Evolutionary conservation across 2,797 vertebrate species (phyloP).

Genomic region (Acipenser oxyrinchus): DNA sequence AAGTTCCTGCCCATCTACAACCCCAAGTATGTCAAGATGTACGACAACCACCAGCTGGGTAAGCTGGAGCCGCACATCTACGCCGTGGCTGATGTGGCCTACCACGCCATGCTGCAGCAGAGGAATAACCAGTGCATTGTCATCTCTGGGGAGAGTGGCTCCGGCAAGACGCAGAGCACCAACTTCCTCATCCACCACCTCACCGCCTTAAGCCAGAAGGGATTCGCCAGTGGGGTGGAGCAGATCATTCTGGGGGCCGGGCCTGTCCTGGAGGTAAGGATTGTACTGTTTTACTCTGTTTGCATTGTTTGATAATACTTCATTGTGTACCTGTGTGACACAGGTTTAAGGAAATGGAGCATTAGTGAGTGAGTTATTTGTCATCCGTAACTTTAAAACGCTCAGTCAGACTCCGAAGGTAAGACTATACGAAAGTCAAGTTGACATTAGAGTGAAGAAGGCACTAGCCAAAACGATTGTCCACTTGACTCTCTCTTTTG

Average conservation of each 20-base stretch:
- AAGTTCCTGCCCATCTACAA: constrained; percentile 98
- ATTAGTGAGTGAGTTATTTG: too few relatives aligned
- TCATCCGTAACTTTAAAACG: too few relatives aligned
- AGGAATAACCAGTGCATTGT: constrained; percentile 92
- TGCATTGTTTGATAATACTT: too few relatives aligned
- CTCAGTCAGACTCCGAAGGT: too few relatives aligned
- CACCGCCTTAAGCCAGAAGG: constrained; percentile 96
- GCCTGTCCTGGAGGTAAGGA: constrained; percentile 90
- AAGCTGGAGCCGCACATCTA: constrained; percentile 93
- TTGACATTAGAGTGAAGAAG: constrained; percentile 7
- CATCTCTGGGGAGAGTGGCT: constrained; percentile 95
- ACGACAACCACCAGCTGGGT: constrained; percentile 90
- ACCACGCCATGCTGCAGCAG: constrained; percentile 91
- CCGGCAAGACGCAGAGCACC: constrained; percentile 96
- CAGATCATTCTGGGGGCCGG: constrained; percentile 97
- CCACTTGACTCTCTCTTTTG: too few relatives aligned
- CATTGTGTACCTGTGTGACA: too few relatives aligned
- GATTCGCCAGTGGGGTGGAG: constrained; percentile 95
- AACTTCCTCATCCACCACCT: constrained; percentile 98
- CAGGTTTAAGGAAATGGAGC: too few relatives aligned
- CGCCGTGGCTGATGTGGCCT: constrained; percentile 91
- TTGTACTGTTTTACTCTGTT: constrained; percentile 1
- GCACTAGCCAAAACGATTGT: not conserved
- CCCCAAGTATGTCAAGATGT: constrained; percentile 98
- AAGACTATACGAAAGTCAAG: too few relatives aligned